Conservation (phyloP, 2,888 invertebrate species). For the Thumatha senex region DNA sequence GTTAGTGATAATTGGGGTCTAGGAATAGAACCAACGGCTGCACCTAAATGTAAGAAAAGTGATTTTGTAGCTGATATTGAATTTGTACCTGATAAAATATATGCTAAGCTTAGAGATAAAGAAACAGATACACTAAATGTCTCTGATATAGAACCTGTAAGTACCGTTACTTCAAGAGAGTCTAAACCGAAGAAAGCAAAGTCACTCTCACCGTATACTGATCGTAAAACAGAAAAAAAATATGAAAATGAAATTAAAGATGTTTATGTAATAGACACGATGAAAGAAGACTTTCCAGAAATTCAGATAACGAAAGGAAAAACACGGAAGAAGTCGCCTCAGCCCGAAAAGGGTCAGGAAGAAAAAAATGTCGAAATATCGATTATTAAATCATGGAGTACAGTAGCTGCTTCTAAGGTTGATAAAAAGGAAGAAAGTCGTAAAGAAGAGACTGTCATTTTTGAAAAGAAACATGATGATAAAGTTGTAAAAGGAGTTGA, state of each 20-base stretch:
- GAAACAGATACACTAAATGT: slow-evolving; percentile 31
- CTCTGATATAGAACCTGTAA: slow-evolving; percentile 36
- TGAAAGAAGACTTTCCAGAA: slow-evolving; percentile 74
- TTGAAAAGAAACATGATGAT: too few relatives aligned
- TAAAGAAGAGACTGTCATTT: slow-evolving; percentile 19
- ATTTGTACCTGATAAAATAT: slow-evolving; percentile 29
- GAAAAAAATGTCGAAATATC: slow-evolving; percentile 49
- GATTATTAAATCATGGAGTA: slow-evolving; percentile 78
- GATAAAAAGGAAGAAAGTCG: slow-evolving; percentile 23
- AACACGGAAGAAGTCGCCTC: slow-evolving; percentile 64
- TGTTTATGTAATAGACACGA: slow-evolving; percentile 73
- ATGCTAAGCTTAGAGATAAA: slow-evolving; percentile 32
- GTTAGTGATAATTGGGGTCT: slow-evolving; percentile 35
- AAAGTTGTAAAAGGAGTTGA: slow-evolving; percentile 1
- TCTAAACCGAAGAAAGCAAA: slow-evolving; percentile 61
- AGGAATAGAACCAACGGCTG: slow-evolving; percentile 32
- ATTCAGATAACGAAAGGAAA: slow-evolving; percentile 74
- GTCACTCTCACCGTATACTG: slow-evolving; percentile 58
- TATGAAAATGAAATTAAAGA: slow-evolving; percentile 61
- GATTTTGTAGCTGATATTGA: slow-evolving; percentile 28
- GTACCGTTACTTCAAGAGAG: slow-evolving; percentile 43
- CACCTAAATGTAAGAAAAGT: slow-evolving; percentile 29
- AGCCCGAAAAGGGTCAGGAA: slow-evolving; percentile 47
- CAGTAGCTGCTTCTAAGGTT: slow-evolving; percentile 71
- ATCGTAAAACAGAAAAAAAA: slow-evolving; percentile 55